Evolutionary conservation across 2,888 invertebrate species (phyloP).

Genomic region (Apodemia mormo): DNA sequence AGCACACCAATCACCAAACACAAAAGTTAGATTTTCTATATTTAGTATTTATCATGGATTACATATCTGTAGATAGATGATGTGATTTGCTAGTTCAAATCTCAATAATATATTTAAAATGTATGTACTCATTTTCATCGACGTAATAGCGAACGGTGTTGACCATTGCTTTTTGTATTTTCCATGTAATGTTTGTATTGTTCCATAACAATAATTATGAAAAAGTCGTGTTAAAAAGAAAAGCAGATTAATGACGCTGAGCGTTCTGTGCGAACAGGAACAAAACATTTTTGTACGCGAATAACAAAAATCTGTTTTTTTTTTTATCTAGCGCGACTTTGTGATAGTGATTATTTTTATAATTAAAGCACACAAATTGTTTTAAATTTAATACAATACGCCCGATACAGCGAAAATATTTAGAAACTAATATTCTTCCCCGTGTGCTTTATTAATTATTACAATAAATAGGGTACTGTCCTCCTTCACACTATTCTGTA

Average conservation of each 20-base stretch:
- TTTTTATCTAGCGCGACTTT: neutral
- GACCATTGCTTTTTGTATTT: constrained; percentile 56
- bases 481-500: neutral
- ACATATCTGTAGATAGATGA: constrained; percentile 82
- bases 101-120: constrained; percentile 72
- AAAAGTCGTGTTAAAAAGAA: no score
- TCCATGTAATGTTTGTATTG: constrained; percentile 27
- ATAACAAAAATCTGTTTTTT: neutral
- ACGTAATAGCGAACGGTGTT: constrained; percentile 47
- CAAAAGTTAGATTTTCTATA: constrained; percentile 73
- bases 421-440: constrained; percentile 38
- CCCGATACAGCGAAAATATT: constrained; percentile 49
- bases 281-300: neutral
- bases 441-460: constrained; percentile 46
- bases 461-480: constrained; percentile 43
- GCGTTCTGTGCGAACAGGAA: neutral
- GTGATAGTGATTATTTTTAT: constrained; percentile 24
- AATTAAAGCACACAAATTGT: constrained; percentile 35
- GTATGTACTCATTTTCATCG: constrained; percentile 69
- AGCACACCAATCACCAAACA: constrained; percentile 67
- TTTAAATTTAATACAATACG: constrained; percentile 43
- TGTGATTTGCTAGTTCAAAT: constrained; percentile 81
- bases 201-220: no score
- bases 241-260: no score
- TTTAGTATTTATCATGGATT: constrained; percentile 81